These are phyloP conservation scores for Drosophila hamatofila DNA, from an alignment of 2,888 invertebrate species.

Conservation along the genomic window DNA sequence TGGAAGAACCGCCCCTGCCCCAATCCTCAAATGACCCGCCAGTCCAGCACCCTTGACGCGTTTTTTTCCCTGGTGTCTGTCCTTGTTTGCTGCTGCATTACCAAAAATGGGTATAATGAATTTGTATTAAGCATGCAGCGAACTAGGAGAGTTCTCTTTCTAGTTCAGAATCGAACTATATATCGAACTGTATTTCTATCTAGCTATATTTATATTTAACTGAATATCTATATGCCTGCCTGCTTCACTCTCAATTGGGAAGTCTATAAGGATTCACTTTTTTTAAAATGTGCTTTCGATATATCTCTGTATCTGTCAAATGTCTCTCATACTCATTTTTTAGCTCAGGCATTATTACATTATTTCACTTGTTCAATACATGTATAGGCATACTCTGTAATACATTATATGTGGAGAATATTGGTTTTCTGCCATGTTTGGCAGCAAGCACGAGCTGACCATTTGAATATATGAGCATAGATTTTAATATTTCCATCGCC, in stretches of 20 bases:
- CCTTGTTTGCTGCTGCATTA: not conserved
- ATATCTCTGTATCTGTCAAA: too few species aligned
- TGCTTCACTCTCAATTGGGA: not conserved
- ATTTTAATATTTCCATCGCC: too few species aligned
- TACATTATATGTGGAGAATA: not conserved
- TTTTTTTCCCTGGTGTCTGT: not conserved
- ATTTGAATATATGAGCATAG: too few species aligned
- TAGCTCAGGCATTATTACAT: not conserved
- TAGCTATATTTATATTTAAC: too few species aligned
- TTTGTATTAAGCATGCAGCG: not conserved
- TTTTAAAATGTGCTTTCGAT: too few species aligned
- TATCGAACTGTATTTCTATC: too few species aligned
- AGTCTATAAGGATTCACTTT: not conserved
- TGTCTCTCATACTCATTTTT: not conserved
- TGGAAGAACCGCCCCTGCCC: not conserved
- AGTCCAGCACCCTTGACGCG: not conserved
- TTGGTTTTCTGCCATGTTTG: not conserved
- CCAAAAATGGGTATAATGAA: constrained; percentile 1
- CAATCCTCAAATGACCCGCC: too few species aligned
- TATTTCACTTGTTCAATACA: not conserved
- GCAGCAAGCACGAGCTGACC: too few species aligned
- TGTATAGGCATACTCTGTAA: not conserved
- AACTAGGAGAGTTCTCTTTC: not conserved
- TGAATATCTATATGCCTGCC: not conserved
- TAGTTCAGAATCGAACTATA: not conserved